Base-by-base conservation (phyloP, 2,113 vertebrate genomes). In the Myanophis thanlyinensis region DNA sequence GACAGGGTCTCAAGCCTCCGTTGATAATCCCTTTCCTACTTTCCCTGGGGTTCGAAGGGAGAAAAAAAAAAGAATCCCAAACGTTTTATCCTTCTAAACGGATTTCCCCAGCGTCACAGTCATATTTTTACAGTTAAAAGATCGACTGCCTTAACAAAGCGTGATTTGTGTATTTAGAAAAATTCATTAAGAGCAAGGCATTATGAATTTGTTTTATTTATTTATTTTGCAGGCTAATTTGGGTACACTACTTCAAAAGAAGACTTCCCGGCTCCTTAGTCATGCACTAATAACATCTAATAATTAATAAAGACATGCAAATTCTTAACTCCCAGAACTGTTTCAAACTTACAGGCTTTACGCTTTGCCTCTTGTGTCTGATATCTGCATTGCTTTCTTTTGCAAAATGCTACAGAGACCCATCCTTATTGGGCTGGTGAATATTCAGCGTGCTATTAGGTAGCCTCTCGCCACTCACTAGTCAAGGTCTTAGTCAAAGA, bases 291-390 rank as follows among this genome's bases (percentile, higher is more conserved):
- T 97, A 97, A 97, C 96, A 95, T 96, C 96, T 96, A 97, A 97
- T 97, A 97, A 97, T 97, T 97, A 97, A 97, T 97, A 97, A 97
- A 96, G 97, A 97, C 96, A 97, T 97, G 97, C 95, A 97, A 97
- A 97, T 97, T 95, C 95, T 97, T 97, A 97, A 97, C 96, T 97
- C 97, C 97, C 96, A 97, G 97, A 97, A 97, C 96, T 96, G 96
- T 96, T 97, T 95, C 96, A 95, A 97, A 97, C 94, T 96, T 97
- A 95, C 96, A 97, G 96, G 96, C 96, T 96, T 95, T 95, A 95
- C 0, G 93, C 95, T 96, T 96, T 95, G 12, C 46, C 67, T 97
- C 96, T 96, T 95, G 95, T 95, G 96, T 97, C 96, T 97, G 96
- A 96, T 95, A 95, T 97, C 96, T 97, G 95, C 95, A 97, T 96